Evolutionary conservation across 2,888 invertebrate genomes (phyloP).

Genomic region (Julus scandinavius): DNA sequence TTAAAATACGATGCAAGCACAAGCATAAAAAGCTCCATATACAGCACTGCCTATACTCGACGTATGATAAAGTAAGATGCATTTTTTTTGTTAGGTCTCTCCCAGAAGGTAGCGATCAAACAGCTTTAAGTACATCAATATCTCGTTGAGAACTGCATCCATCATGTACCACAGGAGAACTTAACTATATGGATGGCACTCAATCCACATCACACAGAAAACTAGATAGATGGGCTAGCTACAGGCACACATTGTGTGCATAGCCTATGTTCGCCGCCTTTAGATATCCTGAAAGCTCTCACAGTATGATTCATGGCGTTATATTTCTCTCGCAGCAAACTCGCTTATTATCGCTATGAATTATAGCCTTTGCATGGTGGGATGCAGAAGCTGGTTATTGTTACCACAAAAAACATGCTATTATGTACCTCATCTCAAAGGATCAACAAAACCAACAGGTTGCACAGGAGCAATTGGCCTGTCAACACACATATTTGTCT

Average conservation of each 20-base stretch:
- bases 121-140: slow-evolving; percentile 48
- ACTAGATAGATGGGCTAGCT: slow-evolving; percentile 44
- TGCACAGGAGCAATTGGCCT: slow-evolving; percentile 40
- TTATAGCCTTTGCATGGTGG: slow-evolving; percentile 43
- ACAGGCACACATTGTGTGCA: slow-evolving; percentile 40
- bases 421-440: slow-evolving; percentile 24
- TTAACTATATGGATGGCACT: slow-evolving; percentile 43
- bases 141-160: slow-evolving; percentile 50
- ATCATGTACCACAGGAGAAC: slow-evolving; percentile 45
- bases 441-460: slow-evolving; percentile 47
- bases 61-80: neutral
- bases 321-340: slow-evolving; percentile 42
- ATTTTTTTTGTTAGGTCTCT: neutral
- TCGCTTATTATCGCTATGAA: slow-evolving; percentile 46
- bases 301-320: slow-evolving; percentile 47
- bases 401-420: slow-evolving; percentile 36
- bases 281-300: slow-evolving; percentile 21
- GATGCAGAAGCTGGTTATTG: slow-evolving; percentile 42
- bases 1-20: neutral
- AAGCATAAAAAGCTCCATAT: neutral
- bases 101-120: slow-evolving; percentile 48
- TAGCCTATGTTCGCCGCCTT: neutral
- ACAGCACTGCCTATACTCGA: neutral
- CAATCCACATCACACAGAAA: slow-evolving; percentile 44
- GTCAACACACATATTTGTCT: slow-evolving; percentile 18